Base-by-base conservation (phyloP, 1,140 invertebrate genomes). In the Cyclargus thomasi region DNA sequence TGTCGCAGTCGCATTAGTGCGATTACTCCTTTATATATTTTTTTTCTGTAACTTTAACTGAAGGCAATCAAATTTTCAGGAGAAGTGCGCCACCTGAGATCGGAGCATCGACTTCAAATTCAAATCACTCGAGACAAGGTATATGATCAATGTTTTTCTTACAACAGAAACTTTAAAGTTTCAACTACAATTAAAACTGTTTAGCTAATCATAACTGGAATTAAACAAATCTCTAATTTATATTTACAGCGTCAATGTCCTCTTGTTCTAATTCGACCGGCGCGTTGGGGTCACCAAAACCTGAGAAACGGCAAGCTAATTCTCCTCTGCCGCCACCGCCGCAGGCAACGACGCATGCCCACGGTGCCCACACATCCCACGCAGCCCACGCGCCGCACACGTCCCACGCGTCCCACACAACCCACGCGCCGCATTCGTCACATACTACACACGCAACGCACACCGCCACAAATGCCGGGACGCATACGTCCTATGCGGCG, bases 301-400 rank as follows among this genome's bases (percentile, higher is more conserved):
- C 95, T 0, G 95, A 97, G 85, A 96, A 96, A 86, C 92, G 95
- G n/a, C 95, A 96, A 83, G 95, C 95, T 1, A 96, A 96, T 86
- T 96, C 95, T 0, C 95, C 95, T 0, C 79, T 96, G 36, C 95
- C 95, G 11, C 95, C 95, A 7, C 95, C 95, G 0, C 95, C 67
- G 3, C 75, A 72, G 62, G n/a, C 73, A 3, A 8, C 73, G 17
- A 82, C 69, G 69, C 70, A 68, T 53, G 68, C 18, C 67, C 65
- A 73, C 69, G 63, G 74, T 57, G 53, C 64, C 67, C 78, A 71
- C 67, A 11, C 59, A 0, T 18, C 65, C 5, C 67, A 53, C 65
- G 29, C 71, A 2, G 0, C 62, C 0, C 71, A 63, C 59, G 21
- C 62, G 2, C 1, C 62, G 1, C 69, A 63, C 39, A 5, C 62